phyloP scores from a whole-genome alignment of 1,140 invertebrate species.

The Elysia chlorotica region DNA sequence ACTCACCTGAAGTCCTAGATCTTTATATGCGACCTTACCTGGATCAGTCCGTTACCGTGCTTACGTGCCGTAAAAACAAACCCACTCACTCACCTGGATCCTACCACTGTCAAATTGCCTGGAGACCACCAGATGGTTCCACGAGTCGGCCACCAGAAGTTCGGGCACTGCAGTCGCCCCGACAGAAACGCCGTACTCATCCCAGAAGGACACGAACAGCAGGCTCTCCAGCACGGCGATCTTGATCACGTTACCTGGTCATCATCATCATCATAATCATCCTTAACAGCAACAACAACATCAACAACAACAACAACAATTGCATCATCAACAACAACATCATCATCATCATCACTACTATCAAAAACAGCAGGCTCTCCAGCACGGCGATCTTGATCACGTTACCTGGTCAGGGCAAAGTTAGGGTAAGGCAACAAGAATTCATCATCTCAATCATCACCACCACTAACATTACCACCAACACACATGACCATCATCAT shows the following conservation, averaged over 20 bases:
- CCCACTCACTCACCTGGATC: slow-evolving; percentile 19
- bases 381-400: not conserved
- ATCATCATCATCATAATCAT: not conserved
- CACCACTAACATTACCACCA: too few species aligned
- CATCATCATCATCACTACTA: not conserved
- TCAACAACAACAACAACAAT: not conserved
- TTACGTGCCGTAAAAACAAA: too few species aligned
- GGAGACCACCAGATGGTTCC: slow-evolving; percentile 30
- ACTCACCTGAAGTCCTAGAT: too few species aligned
- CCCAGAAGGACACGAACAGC: slow-evolving; percentile 34
- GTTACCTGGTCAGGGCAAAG: not conserved
- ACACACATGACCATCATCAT: too few species aligned
- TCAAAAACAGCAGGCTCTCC: not conserved
- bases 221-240: slow-evolving; percentile 27
- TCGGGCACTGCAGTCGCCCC: slow-evolving; percentile 30
- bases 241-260: slow-evolving; percentile 26
- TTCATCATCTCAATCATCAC: too few species aligned
- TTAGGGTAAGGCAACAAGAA: not conserved
- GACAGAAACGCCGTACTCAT: slow-evolving; percentile 35
- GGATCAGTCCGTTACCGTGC: too few species aligned
- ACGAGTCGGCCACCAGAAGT: slow-evolving; percentile 14
- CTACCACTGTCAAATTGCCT: slow-evolving; percentile 24
- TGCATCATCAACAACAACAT: not conserved
- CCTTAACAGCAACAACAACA: not conserved
- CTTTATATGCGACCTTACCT: too few species aligned